phyloP scores from a whole-genome alignment of 2,113 vertebrate genomes.

The Limanda limanda region DNA sequence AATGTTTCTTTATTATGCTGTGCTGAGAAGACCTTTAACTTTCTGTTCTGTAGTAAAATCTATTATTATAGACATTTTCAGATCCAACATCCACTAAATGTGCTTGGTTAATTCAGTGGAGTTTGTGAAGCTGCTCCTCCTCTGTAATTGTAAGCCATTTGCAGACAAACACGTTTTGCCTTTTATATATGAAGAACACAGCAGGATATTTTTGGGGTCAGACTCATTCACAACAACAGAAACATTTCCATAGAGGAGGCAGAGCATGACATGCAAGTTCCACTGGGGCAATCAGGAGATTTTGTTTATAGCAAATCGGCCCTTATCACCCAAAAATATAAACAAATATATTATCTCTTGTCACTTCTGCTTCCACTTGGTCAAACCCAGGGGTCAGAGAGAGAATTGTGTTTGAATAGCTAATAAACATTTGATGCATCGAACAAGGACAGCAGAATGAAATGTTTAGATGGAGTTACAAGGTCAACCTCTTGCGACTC shows the following conservation, averaged over 20 bases:
- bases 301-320: too few relatives aligned
- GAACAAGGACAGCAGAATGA: conserved; percentile 18
- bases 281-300: too few relatives aligned
- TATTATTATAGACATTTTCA: not conserved
- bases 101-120: not conserved
- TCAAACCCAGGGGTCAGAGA: not conserved
- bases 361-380: not conserved
- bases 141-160: not conserved
- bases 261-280: too few relatives aligned
- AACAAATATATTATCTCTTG: not conserved
- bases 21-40: not conserved
- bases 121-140: not conserved
- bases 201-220: too few relatives aligned
- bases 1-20: not conserved
- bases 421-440: conserved; percentile 16
- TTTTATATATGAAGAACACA: too few relatives aligned
- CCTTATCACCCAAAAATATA: not conserved
- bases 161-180: too few relatives aligned
- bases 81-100: not conserved
- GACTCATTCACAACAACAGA: too few relatives aligned
- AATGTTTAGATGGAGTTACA: not conserved
- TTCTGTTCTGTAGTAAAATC: not conserved
- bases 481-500: not conserved
- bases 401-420: not conserved
- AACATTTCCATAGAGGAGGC: too few relatives aligned